Conservation (phyloP, 2,888 invertebrate genomes). For the Lepetodrilus schrolli region DNA sequence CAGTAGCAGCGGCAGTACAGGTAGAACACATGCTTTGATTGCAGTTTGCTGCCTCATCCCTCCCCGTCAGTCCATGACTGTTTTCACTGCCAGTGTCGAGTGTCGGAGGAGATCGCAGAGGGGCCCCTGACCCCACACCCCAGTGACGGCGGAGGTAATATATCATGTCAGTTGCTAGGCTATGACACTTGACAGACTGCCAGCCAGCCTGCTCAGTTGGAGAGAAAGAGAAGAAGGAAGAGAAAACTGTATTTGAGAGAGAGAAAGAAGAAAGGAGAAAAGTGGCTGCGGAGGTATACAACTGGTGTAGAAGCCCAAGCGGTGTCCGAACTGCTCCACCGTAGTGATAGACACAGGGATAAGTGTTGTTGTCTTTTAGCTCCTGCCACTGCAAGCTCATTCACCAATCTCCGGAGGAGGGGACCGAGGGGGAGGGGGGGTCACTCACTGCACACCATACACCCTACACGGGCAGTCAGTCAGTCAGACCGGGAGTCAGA, state of each 20-base stretch:
- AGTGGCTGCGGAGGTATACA: constrained; percentile 7
- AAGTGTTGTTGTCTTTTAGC: no score
- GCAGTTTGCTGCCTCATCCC: constrained; percentile 28
- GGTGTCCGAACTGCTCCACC: background rate
- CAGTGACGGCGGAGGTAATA: constrained; percentile 63
- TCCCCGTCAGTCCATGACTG: constrained; percentile 35
- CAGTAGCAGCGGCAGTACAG: constrained; percentile 23
- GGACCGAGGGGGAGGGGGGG: background rate
- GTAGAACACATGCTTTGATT: constrained; percentile 32
- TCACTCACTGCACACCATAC: background rate
- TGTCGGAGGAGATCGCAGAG: constrained; percentile 34
- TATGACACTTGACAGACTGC: constrained; percentile 72
- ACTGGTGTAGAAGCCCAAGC: background rate
- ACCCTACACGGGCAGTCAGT: background rate
- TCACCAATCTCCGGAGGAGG: background rate
- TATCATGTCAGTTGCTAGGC: constrained; percentile 69
- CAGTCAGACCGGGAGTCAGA: background rate
- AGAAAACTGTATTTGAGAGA: background rate
- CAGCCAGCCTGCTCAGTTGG: constrained; percentile 49
- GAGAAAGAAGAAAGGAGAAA: background rate
- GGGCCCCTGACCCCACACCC: constrained; percentile 53
- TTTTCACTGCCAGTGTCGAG: constrained; percentile 38
- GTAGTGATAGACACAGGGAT: no score
- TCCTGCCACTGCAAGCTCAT: no score
- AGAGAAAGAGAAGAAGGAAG: background rate